These are phyloP conservation scores for Smutsia temminckii DNA, from an alignment of 2,797 vertebrate genomes.

Conservation along the genomic window DNA sequence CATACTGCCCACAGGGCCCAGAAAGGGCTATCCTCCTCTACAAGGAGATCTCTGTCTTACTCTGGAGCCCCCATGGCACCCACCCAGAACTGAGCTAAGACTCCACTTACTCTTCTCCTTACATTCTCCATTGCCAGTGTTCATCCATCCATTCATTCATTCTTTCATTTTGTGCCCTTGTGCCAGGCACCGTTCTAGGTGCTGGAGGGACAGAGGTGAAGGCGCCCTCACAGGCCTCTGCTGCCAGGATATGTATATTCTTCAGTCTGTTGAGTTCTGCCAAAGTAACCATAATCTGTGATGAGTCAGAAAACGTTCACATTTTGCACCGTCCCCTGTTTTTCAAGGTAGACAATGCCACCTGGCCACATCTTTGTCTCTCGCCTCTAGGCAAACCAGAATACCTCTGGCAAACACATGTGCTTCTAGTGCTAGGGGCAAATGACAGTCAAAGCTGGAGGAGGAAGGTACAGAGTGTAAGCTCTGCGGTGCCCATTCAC, in stretches of 20 bases:
- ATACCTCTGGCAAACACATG: not conserved
- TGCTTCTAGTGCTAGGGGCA: not conserved
- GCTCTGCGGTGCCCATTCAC: not conserved
- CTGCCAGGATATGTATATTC: not conserved
- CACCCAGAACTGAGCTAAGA: not conserved
- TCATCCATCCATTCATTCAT: not conserved
- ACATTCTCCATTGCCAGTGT: not conserved
- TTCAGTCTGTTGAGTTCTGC: not conserved
- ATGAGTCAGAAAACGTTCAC: not conserved
- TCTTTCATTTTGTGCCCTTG: not conserved
- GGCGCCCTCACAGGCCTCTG: not conserved
- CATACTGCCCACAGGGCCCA: not conserved
- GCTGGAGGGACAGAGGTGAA: not conserved
- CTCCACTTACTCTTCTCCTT: not conserved
- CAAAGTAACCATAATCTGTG: not conserved
- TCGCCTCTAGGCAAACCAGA: not conserved
- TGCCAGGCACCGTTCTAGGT: not conserved
- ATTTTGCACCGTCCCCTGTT: not conserved
- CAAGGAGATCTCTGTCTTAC: not conserved
- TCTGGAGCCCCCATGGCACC: accelerated
- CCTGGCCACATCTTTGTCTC: not conserved
- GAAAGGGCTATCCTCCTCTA: not conserved
- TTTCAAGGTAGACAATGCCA: not conserved
- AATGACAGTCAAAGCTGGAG: not conserved
- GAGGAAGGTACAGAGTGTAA: no score